A percentile compares a stretch with the other conserved stretches of the same genome.
Conservation (phyloP, 92 coral and sea anemone genomes). For the Desmophyllum pertusum region DNA sequence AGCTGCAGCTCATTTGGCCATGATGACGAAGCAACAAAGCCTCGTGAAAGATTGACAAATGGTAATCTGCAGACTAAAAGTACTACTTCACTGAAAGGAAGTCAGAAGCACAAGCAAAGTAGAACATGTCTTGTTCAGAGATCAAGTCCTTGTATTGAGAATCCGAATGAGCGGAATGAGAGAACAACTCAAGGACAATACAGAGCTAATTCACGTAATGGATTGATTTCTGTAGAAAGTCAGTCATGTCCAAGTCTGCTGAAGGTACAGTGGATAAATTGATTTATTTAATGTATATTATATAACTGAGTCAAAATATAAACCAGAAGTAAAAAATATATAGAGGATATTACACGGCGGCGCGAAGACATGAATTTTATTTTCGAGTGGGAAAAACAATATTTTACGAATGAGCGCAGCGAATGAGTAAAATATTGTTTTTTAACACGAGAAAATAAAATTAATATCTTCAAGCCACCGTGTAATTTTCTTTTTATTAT, state of each 20-base stretch:
- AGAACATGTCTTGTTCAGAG: neutral
- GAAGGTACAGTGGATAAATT: constrained; percentile 18
- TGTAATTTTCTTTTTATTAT: too few species aligned
- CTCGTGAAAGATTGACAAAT: constrained; percentile 3
- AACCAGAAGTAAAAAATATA: too few species aligned
- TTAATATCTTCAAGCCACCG: too few species aligned
- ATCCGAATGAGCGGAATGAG: neutral
- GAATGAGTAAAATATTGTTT: too few species aligned
- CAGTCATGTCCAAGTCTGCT: constrained; percentile 9
- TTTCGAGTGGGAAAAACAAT: too few species aligned
- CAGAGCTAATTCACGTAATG: neutral
- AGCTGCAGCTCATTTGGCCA: constrained; percentile 22
- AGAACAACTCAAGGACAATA: neutral
- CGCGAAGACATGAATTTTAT: too few species aligned
- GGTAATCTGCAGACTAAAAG: neutral
- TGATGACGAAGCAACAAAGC: neutral
- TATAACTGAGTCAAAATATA: too few species aligned
- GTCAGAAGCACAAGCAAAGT: neutral
- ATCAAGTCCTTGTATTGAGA: neutral
- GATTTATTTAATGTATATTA: too few species aligned
- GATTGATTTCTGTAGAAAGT: neutral
- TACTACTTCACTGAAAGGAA: neutral
- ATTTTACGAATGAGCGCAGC: too few species aligned
- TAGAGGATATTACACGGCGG: too few species aligned
- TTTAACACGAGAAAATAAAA: too few species aligned